Evolutionary conservation across 2,888 invertebrate species (phyloP), one percentile per base, ranked within the genome.

Genomic region (Brenthis ino): DNA sequence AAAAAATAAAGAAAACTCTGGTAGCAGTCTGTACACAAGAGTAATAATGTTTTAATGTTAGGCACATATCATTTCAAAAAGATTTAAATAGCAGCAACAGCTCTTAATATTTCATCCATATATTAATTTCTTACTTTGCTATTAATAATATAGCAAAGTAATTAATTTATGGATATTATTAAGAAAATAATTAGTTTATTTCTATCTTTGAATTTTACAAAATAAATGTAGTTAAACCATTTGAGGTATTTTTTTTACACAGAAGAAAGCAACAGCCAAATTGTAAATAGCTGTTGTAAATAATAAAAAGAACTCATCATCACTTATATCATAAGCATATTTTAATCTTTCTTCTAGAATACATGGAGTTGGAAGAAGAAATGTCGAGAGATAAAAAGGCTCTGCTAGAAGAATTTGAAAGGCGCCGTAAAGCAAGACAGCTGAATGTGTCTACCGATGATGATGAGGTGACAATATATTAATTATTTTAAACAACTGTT

Each of bases 391-490:
- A 98, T 82, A 97, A 98, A 83, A 97, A 97, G 80, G 98, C 98
- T 0, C 87, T 99, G 8, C 93, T 99, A 1, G 99, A 99, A 81
- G 99, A 99, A 88, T 99, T 99, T 87, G 99, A 99, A 85, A 94
- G 98, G 50, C 94, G 99, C 73, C 95, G 98, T 79, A 96, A 98
- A 84, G 99, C 97, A 0, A 94, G 99, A 8, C 98, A 98, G 82
- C 97, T 99, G 60, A 99, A 99, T 79, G 98, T 99, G 0, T 99
- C 99, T 0, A 99, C 99, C 0, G 99, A 99, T 91, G 99, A 99
- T 91, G 95, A 96, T 13, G 99, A 99, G 93, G 99, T 99, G 47
- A 28, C n/a, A 2, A 8, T 8, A 1, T 11, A 1, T 33, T n/a
- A 33, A 55, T 14, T 14, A 8, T 12, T 5, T 16, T 56, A 43